Percentiles rank a stretch among this genome's conserved stretches.
phyloP scores from a whole-genome alignment of 1,140 invertebrate species.

The Latrodectus geometricus region DNA sequence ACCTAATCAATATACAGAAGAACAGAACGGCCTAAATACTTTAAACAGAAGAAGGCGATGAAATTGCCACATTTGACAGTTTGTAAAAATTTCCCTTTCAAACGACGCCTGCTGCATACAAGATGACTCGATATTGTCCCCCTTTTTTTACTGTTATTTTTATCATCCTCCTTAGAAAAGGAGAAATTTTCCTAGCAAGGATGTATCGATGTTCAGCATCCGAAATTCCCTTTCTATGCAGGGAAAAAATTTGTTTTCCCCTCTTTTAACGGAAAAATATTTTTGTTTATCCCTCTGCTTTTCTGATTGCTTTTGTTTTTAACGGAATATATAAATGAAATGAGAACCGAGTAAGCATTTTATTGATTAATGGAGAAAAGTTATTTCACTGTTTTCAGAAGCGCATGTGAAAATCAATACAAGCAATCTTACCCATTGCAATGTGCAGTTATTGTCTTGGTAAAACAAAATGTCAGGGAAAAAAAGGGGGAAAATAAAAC shows the following conservation, averaged over 20 bases:
- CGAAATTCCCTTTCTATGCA: neutral
- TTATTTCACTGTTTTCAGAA: conserved; percentile 6
- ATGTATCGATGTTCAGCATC: conserved; percentile 58
- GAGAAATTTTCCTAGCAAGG: conserved; percentile 28
- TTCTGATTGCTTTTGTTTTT: conserved; percentile 60
- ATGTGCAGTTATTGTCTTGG: neutral
- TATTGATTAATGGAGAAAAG: conserved; percentile 50
- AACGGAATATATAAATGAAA: conserved; percentile 55
- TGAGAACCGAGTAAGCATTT: conserved; percentile 3
- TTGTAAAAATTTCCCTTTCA: conserved; percentile 62
- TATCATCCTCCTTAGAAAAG: conserved; percentile 28
- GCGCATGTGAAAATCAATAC: conserved; percentile 18
- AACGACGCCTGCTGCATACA: conserved; percentile 60
- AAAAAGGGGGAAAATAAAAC: neutral
- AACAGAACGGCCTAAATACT: conserved; percentile 62
- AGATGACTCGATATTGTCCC: conserved; percentile 58
- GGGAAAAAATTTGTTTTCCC: neutral
- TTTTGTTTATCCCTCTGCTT: neutral
- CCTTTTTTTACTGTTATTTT: conserved; percentile 45
- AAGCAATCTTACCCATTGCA: conserved; percentile 15
- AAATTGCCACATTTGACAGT: conserved; percentile 62
- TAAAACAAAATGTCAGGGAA: neutral
- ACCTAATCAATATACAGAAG: conserved; percentile 61
- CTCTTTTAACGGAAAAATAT: conserved; percentile 52
- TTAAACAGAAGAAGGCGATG: conserved; percentile 61